Evolutionary conservation across 2,888 invertebrate species (phyloP), one percentile per base, ranked within the genome.

Genomic region (Augochlorella aurata): DNA sequence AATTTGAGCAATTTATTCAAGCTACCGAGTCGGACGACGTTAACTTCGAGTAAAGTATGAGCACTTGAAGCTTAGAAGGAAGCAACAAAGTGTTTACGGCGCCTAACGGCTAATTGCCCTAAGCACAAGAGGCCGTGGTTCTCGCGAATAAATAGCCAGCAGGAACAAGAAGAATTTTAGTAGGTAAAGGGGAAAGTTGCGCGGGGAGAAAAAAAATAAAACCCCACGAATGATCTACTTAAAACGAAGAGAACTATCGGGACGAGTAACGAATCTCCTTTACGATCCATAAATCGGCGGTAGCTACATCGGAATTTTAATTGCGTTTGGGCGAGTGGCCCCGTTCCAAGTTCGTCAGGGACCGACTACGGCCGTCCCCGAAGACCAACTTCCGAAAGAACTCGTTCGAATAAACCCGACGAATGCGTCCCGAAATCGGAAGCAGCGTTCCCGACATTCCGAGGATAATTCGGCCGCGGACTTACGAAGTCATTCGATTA

Each of bases 271-370:
- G 84, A 88, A 88, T 87, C 81, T 69, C 75, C 68, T 77, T 74
- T 71, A 81, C 75, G 67, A 79, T 74, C 75, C 85, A 88, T 89
- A 86, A 89, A 90, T 89, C 87, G 84, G 50, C 76, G 54, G 76
- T 58, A 69, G 79, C 82, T 82, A 74, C 72, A 73, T 78, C 71
- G 85, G 83, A 89, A 89, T 84, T 90, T 89, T 90, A 90, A 90
- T 90, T 88, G 87, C 84, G 82, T 85, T 85, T 89, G 87, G 86
- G 86, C 87, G 86, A 89, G 85, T 81, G 82, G 82, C 71, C 74
- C 79, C 45, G 74, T 75, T 73, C 79, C 73, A 80, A 84, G 83
- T 83, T 79, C 74, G 74, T 82, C 68, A 38, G 44, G 9, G 44
- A 14, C 38, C 24, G 8, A n/a, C n/a, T 49, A 61, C 68, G n/a